Evolutionary conservation across 92 coral and sea anemone species (phyloP), one percentile per base, ranked within the genome.

Genomic region (Palythoa grandis): DNA sequence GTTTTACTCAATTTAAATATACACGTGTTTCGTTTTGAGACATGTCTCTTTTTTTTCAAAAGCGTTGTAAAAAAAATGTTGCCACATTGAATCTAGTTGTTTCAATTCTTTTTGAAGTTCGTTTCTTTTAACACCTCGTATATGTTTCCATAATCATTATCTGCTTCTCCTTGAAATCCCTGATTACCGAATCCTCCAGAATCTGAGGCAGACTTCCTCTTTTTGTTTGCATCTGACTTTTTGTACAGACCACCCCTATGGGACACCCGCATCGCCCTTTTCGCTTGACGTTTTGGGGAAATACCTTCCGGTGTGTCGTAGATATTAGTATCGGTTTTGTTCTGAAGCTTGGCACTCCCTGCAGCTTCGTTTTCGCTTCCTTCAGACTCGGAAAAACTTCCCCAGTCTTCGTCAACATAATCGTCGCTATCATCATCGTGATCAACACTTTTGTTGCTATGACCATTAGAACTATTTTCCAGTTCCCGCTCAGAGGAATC

Each of bases 311-410:
- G 85, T 14, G 63, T 80, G 66, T 80, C 74, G 61, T 67, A 80
- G 14, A 80, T 48, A 66, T 67, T 50, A 14, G 47, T 7, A 6
- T 52, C 48, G 12, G n/a, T 23, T 47, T 24, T 67, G 4, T 15
- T 47, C 7, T 7, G 40, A 22, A 15, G 15, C 2, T 5, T 39
- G 25, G 20, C 29, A 3, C 22, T 69, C 3, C 22, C 57, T 1
- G 20, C 5, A 29, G 56, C 74, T 48, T 67, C 85, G 23, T 47
- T 80, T 7, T 80, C 85, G 58, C 11, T n/a, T 43, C 58, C 85
- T 40, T 80, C 85, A 40, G 85, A 80, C 63, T 80, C 85, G 12
- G 85, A 80, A 80, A 80, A 80, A 35, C 75, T 80, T 2, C 85
- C 85, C 85, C 85, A 80, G 63, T 80, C 85, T 13, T 80, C 85